phyloP scores from a whole-genome alignment of 2,888 invertebrate genomes.

The Uloborus plumipes region DNA sequence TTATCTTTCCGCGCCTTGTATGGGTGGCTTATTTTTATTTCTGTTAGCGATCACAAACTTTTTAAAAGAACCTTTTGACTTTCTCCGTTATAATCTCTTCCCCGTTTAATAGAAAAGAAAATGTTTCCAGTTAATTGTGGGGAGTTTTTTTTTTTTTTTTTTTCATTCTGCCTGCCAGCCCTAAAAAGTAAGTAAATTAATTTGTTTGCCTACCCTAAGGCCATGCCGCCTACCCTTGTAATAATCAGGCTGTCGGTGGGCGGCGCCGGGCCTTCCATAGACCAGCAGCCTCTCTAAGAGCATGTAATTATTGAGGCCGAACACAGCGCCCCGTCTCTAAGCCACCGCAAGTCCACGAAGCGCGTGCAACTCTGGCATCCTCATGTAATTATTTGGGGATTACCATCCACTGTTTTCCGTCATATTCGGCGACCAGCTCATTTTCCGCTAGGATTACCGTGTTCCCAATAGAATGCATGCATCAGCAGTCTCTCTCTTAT shows the following conservation, averaged over 20 bases:
- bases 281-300: slow-evolving; percentile 63
- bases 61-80: neutral
- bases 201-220: slow-evolving; percentile 59
- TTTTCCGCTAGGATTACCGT: slow-evolving; percentile 64
- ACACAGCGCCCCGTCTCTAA: slow-evolving; percentile 55
- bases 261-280: slow-evolving; percentile 45
- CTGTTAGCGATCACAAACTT: no score
- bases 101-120: slow-evolving; percentile 13
- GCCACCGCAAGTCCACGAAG: slow-evolving; percentile 64
- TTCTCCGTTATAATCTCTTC: slow-evolving; percentile 14
- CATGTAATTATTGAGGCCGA: slow-evolving; percentile 62
- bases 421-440: slow-evolving; percentile 61
- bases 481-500: slow-evolving; percentile 58
- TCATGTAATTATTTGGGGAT: slow-evolving; percentile 65
- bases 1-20: no score
- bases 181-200: slow-evolving; percentile 60
- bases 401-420: slow-evolving; percentile 63
- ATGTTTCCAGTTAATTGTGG: slow-evolving; percentile 13
- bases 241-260: slow-evolving; percentile 49
- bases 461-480: slow-evolving; percentile 62
- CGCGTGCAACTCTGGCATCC: slow-evolving; percentile 59
- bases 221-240: slow-evolving; percentile 47
- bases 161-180: neutral
- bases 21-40: no score
- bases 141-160: slow-evolving; percentile 14